Base-by-base conservation (phyloP, 2,888 invertebrate genomes). In the Prenolepis imparis region DNA sequence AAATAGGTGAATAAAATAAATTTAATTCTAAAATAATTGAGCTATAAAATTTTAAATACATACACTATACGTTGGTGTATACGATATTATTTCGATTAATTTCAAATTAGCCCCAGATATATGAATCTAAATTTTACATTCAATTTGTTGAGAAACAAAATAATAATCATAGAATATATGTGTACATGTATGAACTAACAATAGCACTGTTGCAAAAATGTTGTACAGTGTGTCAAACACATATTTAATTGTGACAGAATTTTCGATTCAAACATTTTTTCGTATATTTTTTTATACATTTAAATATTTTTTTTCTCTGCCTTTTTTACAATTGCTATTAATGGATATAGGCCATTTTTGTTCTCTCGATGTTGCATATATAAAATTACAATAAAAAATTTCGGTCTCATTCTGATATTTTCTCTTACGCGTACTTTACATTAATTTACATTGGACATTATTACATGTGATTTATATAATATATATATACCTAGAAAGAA, bases 371-470 rank as follows among this genome's bases (percentile, higher is more conserved):
- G 12, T 57, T 59, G 36, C 32, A 12, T 44, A 70, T 78, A 78
- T 70, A 78, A 78, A 78, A 78, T 78, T 78, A 70, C 44, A 24
- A 78, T 78, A 78, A 78, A 78, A 78, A 78, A 36, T 70, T 59
- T 70, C 44, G 77, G 5, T 57, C 18, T 67, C 5, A 36, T n/a
- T 59, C 32, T 57, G 57, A 18, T 4, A 68, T 24, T 70, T 70
- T 59, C 28, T 66, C 55, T 41, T 55, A 36, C 21, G 21, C 39
- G 32, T 36, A 59, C 24, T 32, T 36, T 78, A 44, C 59, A 70
- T 78, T 57, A 66, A 66, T 39, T 67, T 78, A 78, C 41, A 57
- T 78, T 68, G 44, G 36, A 59, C 59, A 78, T 78, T 70, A 78
- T 78, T 70, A 59, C 66, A 36, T 8, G 28, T 52, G 21, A 66